These are phyloP conservation scores for Cynopterus brachyotis DNA, from an alignment of 2,113 vertebrate species.

Conservation along the genomic window DNA sequence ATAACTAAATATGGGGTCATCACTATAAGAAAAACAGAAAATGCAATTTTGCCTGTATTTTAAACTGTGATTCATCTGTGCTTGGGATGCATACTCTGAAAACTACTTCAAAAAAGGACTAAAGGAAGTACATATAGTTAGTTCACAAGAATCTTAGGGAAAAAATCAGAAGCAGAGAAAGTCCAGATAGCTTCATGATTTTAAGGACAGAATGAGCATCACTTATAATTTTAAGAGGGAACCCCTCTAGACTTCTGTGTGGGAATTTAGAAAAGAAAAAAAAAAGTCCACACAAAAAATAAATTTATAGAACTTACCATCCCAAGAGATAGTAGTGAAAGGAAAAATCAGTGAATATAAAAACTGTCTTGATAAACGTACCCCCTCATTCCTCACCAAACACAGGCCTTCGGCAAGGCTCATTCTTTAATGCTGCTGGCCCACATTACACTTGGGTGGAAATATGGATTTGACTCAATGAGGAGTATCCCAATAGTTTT, in stretches of 20 bases:
- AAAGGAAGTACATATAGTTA: not conserved
- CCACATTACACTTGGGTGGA: not conserved
- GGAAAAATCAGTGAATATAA: not conserved
- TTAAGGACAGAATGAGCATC: not conserved
- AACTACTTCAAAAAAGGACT: not conserved
- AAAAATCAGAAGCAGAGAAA: not conserved
- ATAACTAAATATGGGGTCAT: not conserved
- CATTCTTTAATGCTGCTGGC: not conserved
- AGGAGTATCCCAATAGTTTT: not conserved
- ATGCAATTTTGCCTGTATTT: not conserved
- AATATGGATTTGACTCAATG: not conserved
- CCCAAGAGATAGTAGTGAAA: not conserved
- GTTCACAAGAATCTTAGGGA: not conserved
- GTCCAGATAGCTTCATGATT: not conserved
- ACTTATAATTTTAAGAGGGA: not conserved
- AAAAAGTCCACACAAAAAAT: not conserved
- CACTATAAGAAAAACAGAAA: not conserved
- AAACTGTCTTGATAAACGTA: not conserved
- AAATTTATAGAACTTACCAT: not conserved
- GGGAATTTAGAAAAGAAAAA: not conserved
- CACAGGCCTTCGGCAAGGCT: not conserved
- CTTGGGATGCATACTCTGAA: not conserved
- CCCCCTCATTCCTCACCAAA: not conserved
- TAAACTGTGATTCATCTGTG: not conserved
- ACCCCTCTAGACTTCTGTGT: not conserved